Base-by-base conservation (phyloP, 1,140 invertebrate genomes). In the Eubasilissa regina region DNA sequence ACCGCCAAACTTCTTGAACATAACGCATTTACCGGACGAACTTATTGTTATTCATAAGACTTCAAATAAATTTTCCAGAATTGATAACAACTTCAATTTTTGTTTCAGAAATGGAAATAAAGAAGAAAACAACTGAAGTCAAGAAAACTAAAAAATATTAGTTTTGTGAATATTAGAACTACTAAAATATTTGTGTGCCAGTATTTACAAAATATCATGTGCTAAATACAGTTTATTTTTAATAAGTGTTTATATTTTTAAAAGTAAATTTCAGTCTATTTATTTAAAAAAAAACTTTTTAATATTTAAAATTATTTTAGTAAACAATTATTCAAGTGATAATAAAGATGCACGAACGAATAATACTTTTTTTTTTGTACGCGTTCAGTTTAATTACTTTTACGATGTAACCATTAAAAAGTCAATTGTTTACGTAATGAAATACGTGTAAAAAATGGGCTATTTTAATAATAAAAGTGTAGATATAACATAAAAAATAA, bases 401-500 rank as follows among this genome's bases (percentile, higher is more conserved):
- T 12, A 12, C n/a, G n/a, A 51, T 51, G 9, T 12, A 13, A 15
- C 8, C 9, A 3, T 3, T 51, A 12, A 51, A 51, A 51, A 13
- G 48, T 51, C 3, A 51, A 15, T 51, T 51, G 11, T 51, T 35
- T 1, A 3, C 25, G 1, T 35, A 51, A 15, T 51, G 1, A 4
- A 51, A 15, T 64, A n/a, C 60, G 8, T 3, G 13, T 25, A 11
- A 64, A 64, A 64, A 25, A 70, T 70, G 66, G 19, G 15, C 19
- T 51, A 35, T 21, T 51, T 21, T 12, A 51, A 70, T 13, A 70
- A 51, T 25, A 51, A 21, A 15, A 51, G 66, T 51, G 47, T 70
- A 17, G 66, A 70, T 25, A 17, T 70, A 13, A 70, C 66, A n/a
- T 70, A 53, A 21, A 70, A 70, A 45, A n/a, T 70, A 53, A 21